Percentiles rank a stretch among this genome's conserved stretches.
phyloP scores from a whole-genome alignment of 2,888 invertebrate species.

The Lissonota sp. region DNA sequence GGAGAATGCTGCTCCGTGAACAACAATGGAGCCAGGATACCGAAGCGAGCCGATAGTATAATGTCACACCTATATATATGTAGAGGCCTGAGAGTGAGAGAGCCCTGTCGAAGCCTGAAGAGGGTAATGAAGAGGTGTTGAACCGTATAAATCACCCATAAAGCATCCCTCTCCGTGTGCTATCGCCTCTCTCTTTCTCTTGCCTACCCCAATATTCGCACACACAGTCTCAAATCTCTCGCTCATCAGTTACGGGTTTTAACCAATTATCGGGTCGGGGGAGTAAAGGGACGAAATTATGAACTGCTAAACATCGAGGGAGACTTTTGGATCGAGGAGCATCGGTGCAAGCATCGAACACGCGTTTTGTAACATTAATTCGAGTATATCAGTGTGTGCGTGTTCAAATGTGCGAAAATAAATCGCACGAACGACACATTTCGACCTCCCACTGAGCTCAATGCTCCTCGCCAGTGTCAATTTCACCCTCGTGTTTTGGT shows the following conservation, averaged over 20 bases:
- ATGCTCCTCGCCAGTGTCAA: conserved; percentile 48
- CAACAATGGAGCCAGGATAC: conserved; percentile 63
- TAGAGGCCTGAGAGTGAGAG: conserved; percentile 44
- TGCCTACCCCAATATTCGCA: conserved; percentile 79
- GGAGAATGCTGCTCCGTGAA: conserved; percentile 53
- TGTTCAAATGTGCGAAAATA: conserved; percentile 46
- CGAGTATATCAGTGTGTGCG: conserved; percentile 12
- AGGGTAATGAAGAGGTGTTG: conserved; percentile 83
- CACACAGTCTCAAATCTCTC: conserved; percentile 69
- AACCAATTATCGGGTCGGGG: conserved; percentile 77
- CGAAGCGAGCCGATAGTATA: conserved; percentile 55
- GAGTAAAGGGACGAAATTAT: conserved; percentile 35
- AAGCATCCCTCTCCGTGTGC: conserved; percentile 73
- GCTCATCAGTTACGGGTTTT: conserved; percentile 83
- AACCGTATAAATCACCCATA: conserved; percentile 78
- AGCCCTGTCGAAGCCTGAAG: conserved; percentile 70
- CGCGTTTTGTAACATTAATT: conserved; percentile 32
- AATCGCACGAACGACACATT: conserved; percentile 17
- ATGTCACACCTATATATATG: conserved; percentile 34
- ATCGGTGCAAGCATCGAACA: conserved; percentile 13
- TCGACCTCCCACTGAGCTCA: conserved; percentile 48
- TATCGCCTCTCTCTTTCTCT: conserved; percentile 67
- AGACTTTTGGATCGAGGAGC: conserved; percentile 59
- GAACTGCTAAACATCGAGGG: conserved; percentile 36
- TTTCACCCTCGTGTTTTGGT: conserved; percentile 52